phyloP scores from a whole-genome alignment of 2,113 vertebrate species.

The Leucosticte australis region DNA sequence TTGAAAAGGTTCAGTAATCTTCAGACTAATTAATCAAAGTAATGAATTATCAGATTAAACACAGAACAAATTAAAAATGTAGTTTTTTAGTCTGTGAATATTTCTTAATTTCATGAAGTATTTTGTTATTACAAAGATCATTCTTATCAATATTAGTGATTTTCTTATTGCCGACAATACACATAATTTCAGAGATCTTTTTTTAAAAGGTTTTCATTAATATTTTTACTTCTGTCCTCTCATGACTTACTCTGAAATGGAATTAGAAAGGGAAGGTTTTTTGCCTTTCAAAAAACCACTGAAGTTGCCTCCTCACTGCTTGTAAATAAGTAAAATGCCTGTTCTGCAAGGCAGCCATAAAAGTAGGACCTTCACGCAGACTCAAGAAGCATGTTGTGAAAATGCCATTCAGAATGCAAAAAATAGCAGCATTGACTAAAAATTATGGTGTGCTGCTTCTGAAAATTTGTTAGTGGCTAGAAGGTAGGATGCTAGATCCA shows the following conservation, averaged over 20 bases:
- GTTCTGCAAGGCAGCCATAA: neutral
- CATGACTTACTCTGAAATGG: neutral
- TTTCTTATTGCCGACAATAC: neutral
- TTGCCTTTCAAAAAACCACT: neutral
- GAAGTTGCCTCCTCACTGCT: neutral
- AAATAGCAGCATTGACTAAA: neutral
- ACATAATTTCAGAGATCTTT: neutral
- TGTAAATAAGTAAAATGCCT: neutral
- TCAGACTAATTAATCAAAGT: neutral
- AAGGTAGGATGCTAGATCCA: neutral
- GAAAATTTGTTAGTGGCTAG: neutral
- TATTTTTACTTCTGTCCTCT: neutral
- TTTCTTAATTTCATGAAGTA: neutral
- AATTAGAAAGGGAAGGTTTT: neutral
- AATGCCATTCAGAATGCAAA: neutral
- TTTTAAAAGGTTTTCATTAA: neutral
- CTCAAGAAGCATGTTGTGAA: neutral
- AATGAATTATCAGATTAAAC: neutral
- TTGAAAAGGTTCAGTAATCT: neutral
- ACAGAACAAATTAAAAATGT: neutral
- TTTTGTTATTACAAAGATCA: neutral
- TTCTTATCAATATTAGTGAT: neutral
- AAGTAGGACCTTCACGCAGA: neutral
- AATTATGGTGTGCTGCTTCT: neutral
- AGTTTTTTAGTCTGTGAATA: neutral